Evolutionary conservation across 1,140 invertebrate species (phyloP), one percentile per base, ranked within the genome.

Genomic region (Ylistrum balloti): DNA sequence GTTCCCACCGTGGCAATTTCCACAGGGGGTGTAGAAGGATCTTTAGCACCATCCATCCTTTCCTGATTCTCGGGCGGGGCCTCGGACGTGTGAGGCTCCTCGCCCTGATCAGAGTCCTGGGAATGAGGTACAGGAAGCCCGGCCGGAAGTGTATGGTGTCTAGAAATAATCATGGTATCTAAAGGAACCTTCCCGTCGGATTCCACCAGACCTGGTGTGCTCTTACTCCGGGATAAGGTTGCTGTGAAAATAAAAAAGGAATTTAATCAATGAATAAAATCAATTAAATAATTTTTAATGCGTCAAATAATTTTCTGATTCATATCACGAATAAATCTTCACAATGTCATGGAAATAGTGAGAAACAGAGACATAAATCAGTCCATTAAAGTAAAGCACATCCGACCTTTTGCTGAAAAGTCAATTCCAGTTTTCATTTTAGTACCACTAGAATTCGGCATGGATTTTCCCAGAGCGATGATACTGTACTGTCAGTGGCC

Each of bases 131-230:
- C 92, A 90, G 92, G 93, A 92, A 95, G 88, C 97, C 97, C 88
- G 98, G 96, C 97, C 97, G 94, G 94, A 38, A 95, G 94, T 13
- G 94, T 95, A 91, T 95, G 94, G 88, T 95, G 93, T 20, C 95
- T 91, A 13, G 92, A 92, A 9, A 96, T 92, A 28, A 94, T 90
- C 98, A 99, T 99, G 86, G 99, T 98, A 96, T 99, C 98, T 88
- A 99, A 96, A 20, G 98, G 97, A 88, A 98, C 97, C 93, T 98
- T 98, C 45, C 98, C 98, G 90, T 97, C 91, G 15, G 98, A 99
- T 96, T 99, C 99, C 87, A 99, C 98, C 88, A 99, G 97, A 20
- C 99, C 99, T 32, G 99, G 99, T 38, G 99, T 99, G 91, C 99
- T 99, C 95, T 98, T 98, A 96, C 98, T 99, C 92, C 99, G 97